Conservation (phyloP, 2,113 vertebrate genomes). For the Brachypteracias leptosomus region DNA sequence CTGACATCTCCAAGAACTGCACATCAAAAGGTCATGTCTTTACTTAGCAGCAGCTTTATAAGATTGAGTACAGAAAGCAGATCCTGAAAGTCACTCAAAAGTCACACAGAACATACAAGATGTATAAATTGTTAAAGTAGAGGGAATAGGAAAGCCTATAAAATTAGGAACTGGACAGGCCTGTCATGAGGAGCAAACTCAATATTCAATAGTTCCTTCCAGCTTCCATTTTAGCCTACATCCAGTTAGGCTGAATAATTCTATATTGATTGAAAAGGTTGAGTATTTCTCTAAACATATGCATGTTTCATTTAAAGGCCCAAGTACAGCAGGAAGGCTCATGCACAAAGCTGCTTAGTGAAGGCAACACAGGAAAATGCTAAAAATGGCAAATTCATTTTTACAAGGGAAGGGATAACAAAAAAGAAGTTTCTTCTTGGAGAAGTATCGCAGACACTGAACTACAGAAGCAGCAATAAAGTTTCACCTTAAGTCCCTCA, state of each 20-base stretch:
- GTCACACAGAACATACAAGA: not conserved
- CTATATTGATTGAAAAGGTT: not conserved
- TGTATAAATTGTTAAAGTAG: not conserved
- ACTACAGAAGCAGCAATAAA: not conserved
- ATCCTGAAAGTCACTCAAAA: not conserved
- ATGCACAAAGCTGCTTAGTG: not conserved
- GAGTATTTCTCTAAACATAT: not conserved
- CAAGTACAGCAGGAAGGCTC: not conserved
- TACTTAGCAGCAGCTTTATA: not conserved
- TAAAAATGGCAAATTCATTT: not conserved
- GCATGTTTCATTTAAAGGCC: not conserved
- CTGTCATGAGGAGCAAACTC: not conserved
- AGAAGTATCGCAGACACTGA: not conserved
- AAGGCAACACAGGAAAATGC: not conserved
- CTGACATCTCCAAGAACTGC: not conserved
- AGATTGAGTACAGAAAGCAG: not conserved
- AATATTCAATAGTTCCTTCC: not conserved
- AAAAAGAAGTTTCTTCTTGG: not conserved
- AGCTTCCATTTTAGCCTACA: not conserved
- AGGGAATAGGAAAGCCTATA: not conserved
- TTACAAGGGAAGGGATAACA: not conserved
- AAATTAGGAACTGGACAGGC: not conserved
- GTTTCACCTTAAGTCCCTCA: not conserved
- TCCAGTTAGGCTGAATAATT: not conserved
- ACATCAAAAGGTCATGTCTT: not conserved